phyloP scores from a whole-genome alignment of 1,140 invertebrate species.

The Calephelis nemesis region DNA sequence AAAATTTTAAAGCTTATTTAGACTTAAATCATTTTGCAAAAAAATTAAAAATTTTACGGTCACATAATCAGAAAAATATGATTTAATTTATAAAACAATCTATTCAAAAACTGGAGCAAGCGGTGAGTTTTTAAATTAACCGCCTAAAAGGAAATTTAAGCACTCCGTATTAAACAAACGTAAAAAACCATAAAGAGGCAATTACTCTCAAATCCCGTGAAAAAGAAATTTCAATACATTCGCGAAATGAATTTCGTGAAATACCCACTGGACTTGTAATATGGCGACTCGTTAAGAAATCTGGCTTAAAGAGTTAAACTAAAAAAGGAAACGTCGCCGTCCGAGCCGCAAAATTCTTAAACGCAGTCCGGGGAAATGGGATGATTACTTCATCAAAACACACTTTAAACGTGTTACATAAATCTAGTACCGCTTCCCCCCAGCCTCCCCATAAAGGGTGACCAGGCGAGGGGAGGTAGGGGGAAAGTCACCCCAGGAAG shows the following conservation, averaged over 20 bases:
- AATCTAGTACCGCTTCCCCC: constrained; percentile 69
- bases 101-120: constrained; percentile 24
- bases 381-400: constrained; percentile 79
- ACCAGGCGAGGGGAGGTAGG: constrained; percentile 36
- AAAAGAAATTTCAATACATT: constrained; percentile 43
- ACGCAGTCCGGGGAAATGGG: constrained; percentile 73
- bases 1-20: too few relatives aligned
- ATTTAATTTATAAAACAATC: neutral
- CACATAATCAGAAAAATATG: too few relatives aligned
- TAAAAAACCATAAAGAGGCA: constrained; percentile 30
- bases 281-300: constrained; percentile 60
- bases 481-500: constrained; percentile 48
- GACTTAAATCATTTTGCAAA: too few relatives aligned
- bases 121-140: constrained; percentile 25
- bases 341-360: constrained; percentile 75
- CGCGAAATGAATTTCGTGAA: constrained; percentile 36
- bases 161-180: constrained; percentile 27
- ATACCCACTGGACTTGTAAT: constrained; percentile 36
- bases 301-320: constrained; percentile 65
- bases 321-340: constrained; percentile 58
- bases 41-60: too few relatives aligned
- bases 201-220: constrained; percentile 32
- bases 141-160: constrained; percentile 23
- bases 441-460: constrained; percentile 56
- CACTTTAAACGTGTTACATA: constrained; percentile 79